Base-by-base conservation (phyloP, 2,113 vertebrate species). In the Oncorhynchus tshawytscha region DNA sequence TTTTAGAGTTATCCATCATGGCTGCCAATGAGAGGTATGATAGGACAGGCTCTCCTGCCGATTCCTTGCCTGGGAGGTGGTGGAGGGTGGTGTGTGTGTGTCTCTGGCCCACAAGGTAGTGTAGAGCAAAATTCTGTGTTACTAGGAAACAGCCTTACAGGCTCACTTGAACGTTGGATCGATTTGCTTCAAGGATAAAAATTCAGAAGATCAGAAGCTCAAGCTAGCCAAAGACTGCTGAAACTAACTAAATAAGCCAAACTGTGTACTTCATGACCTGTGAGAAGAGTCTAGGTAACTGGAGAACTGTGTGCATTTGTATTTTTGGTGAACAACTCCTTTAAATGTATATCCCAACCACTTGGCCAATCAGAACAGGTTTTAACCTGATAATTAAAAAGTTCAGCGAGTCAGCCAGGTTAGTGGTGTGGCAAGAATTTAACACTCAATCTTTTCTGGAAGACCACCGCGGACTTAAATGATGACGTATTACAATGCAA, bases 401-500 rank as follows among this genome's bases (percentile, higher is more conserved):
- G 25, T 49, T 68, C 24, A 64, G 69, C 34, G 18, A 45, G 67
- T 62, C 59, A 24, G 77, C 34, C 73, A 69, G 72, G 68, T 80
- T 68, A 73, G 74, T 25, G 67, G 68, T 77, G 81, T 51, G 39
- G 11, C 69, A 74, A 74, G 74, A 71, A 73, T 79, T 72, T 75
- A 22, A 15, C 29, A 5, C 78, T 84, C 66, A 9, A 20, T 84
- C 84, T 81, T 73, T 71, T 51, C 22, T 64, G 77, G 76, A 83
- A 76, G 69, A 51, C 73, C 75, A 11, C 7, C 11, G 12, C 67
- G 64, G 83, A 71, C 27, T 67, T 75, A 89, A 78, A 90, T 83
- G 84, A 87, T 60, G 31, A 74, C 81, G 69, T 76, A 87, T 86
- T 86, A 82, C 83, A 82, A 91, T 81, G 84, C 85, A 88, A 81